A percentile compares a stretch with the other conserved stretches of the same genome.
Evolutionary conservation across 2,113 vertebrate genomes (phyloP).

Genomic region (Solea senegalensis): DNA sequence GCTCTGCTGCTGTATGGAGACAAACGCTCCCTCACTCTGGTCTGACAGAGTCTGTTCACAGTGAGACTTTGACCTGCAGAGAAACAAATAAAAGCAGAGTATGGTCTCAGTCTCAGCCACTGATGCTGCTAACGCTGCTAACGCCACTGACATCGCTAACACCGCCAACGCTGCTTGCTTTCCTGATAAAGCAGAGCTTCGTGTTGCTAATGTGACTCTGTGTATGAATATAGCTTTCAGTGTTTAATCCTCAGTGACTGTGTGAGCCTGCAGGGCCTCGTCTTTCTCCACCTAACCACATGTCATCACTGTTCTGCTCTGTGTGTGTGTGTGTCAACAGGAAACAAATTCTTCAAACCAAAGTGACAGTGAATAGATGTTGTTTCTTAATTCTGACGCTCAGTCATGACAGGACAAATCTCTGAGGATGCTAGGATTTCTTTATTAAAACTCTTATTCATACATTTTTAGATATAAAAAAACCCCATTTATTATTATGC

Average conservation of each 20-base stretch:
- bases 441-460: too few species aligned
- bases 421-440: too few species aligned
- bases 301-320: conserved; percentile 1
- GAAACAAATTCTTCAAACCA: too few species aligned
- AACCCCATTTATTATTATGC: too few species aligned
- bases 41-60: background rate
- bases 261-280: conserved; percentile 25
- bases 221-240: conserved; percentile 62
- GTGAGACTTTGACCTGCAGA: background rate
- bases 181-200: conserved; percentile 34
- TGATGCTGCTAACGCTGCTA: too few species aligned
- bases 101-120: background rate
- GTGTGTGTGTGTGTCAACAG: too few species aligned
- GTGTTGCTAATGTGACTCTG: conserved; percentile 20
- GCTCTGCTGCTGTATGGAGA: background rate
- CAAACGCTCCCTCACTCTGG: too few species aligned
- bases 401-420: too few species aligned
- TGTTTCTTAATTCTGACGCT: too few species aligned
- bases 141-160: too few species aligned
- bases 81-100: conserved; percentile 1
- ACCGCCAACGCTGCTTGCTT: conserved; percentile 13
- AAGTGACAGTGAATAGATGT: too few species aligned
- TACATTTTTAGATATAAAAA: too few species aligned
- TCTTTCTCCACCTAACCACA: background rate
- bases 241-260: conserved; percentile 55